Evolutionary conservation across 2,113 vertebrate species (phyloP), one percentile per base, ranked within the genome.

Genomic region (Dryoscopus gambensis): DNA sequence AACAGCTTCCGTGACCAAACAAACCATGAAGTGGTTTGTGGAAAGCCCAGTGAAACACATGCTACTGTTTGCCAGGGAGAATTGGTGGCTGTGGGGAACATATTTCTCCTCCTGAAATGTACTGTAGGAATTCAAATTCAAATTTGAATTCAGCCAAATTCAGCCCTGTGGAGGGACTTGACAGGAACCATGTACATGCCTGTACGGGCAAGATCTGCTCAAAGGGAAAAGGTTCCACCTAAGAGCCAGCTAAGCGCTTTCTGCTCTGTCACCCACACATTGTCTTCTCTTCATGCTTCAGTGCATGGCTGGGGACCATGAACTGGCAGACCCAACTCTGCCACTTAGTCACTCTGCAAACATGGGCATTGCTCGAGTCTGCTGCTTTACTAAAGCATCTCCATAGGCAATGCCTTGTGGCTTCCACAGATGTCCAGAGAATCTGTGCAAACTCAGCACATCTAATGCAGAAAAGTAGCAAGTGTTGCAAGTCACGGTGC

Each of bases 181-280:
- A 59, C 39, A 78, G 44, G 52, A 84, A 18, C 42, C 49, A 40
- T 0, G 0, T 46, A 31, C 30, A 17, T 0, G 0, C 68, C 40
- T 56, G 37, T 75, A 52, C 71, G 27, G 44, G 62, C n/a, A 40
- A 87, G 60, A 44, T 63, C 47, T 53, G 20, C 62, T 56, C 70
- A 73, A 64, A 81, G 16, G 24, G 33, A 93, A 47, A 57, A 63
- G 30, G 50, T 55, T 27, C 19, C 52, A 60, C 0, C 0, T 68
- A 59, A 84, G 10, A 89, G 31, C 7, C 40, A 69, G n/a, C 46
- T 83, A 84, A 70, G 57, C 0, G 0, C 69, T 64, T 46, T 70
- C 40, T 52, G 87, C 62, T 85, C 74, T 1, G 0, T 59, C 79
- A 59, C 19, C 42, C 60, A 47, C 15, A 15, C 4, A 3, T 33